Percentiles rank a stretch among this genome's conserved stretches.
These are phyloP conservation scores for Hydrolagus colliei DNA, from an alignment of 2,797 vertebrate species.

Conservation along the genomic window DNA sequence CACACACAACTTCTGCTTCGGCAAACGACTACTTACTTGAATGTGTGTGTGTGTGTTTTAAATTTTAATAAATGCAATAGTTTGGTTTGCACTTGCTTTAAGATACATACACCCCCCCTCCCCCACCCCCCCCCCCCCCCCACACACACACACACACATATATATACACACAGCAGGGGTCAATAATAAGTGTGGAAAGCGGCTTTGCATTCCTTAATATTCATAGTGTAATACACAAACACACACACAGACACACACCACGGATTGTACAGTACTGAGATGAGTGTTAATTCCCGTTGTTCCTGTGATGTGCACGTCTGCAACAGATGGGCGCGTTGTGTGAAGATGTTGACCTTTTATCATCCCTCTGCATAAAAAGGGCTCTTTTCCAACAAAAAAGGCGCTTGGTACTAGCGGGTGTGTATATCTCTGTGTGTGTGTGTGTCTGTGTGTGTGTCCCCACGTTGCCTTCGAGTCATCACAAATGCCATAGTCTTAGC, in stretches of 20 bases:
- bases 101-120: no score
- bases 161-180: not conserved
- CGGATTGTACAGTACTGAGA: not conserved
- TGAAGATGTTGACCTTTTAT: constrained; percentile 46
- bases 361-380: constrained; percentile 29
- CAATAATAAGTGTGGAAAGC: not conserved
- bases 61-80: no score
- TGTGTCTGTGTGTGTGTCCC: no score
- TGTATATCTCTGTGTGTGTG: no score
- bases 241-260: no score
- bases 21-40: not conserved
- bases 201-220: not conserved
- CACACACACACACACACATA: no score
- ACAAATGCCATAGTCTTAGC: not conserved
- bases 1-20: not conserved
- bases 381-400: not conserved
- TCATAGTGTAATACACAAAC: not conserved
- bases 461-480: not conserved
- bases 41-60: no score
- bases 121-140: no score
- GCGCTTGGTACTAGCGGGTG: not conserved
- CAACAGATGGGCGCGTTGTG: constrained; percentile 56
- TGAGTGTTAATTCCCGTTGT: not conserved
- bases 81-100: constrained; percentile 10
- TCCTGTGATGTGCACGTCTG: constrained; percentile 46